Evolutionary conservation across 1,140 invertebrate genomes (phyloP).

Genomic region (Lysiphlebus fabarum): DNA sequence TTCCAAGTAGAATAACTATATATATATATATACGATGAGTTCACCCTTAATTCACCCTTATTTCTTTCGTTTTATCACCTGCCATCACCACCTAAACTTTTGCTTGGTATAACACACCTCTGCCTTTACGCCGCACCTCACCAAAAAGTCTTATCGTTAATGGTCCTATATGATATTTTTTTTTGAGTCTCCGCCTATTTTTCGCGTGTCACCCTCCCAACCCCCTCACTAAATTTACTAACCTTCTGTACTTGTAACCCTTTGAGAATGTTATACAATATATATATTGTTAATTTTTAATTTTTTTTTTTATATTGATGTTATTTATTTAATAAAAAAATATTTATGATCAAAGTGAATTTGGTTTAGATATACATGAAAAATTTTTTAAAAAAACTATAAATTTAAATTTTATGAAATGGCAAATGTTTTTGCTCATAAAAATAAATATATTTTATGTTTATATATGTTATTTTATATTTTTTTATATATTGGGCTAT

Average conservation of each 20-base stretch:
- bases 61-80: slow-evolving; percentile 48
- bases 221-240: too few relatives aligned
- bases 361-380: too few relatives aligned
- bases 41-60: slow-evolving; percentile 40
- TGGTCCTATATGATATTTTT: slow-evolving; percentile 55
- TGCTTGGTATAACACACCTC: slow-evolving; percentile 2
- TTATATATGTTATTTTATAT: too few relatives aligned
- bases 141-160: slow-evolving; percentile 51
- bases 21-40: slow-evolving; percentile 28
- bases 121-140: slow-evolving; percentile 33
- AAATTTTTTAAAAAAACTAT: too few relatives aligned
- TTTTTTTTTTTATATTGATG: too few relatives aligned
- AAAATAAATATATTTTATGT: not conserved
- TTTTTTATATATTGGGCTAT: too few relatives aligned
- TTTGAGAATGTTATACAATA: slow-evolving; percentile 25
- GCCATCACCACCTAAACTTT: slow-evolving; percentile 44
- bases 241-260: slow-evolving; percentile 7
- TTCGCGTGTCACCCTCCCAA: slow-evolving; percentile 49
- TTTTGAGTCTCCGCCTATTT: slow-evolving; percentile 55
- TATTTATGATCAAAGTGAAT: too few relatives aligned
- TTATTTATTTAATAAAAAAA: too few relatives aligned
- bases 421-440: too few relatives aligned
- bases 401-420: too few relatives aligned
- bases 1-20: not conserved
- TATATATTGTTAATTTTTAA: not conserved